phyloP scores from a whole-genome alignment of 2,888 invertebrate species.

The Chaetogeoica ovagalla region DNA sequence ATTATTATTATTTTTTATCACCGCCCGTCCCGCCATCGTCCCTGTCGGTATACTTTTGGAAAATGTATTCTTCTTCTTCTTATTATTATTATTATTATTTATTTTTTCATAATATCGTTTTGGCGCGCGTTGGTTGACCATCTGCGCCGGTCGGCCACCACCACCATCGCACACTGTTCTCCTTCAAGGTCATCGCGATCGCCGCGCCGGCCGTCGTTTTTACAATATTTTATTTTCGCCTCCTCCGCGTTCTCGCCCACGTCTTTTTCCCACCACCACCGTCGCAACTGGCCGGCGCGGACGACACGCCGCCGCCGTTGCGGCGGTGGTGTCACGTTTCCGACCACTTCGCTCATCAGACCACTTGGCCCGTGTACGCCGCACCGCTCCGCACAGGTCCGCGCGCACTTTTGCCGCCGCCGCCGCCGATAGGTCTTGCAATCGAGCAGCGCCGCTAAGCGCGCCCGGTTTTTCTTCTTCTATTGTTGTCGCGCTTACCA shows the following conservation, averaged over 20 bases:
- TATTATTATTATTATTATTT: background rate
- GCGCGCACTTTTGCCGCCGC: too few species aligned
- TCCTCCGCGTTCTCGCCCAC: slow-evolving; percentile 43
- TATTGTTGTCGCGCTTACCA: background rate
- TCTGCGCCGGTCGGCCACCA: slow-evolving; percentile 32
- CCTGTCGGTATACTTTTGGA: background rate
- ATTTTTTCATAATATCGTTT: background rate
- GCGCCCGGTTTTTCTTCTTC: background rate
- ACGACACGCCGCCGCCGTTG: slow-evolving; percentile 5
- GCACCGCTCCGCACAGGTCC: background rate
- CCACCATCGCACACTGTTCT: background rate
- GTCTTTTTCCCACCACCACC: slow-evolving; percentile 16
- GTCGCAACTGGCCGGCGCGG: slow-evolving; percentile 1
- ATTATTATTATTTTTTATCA: too few species aligned
- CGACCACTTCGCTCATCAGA: background rate
- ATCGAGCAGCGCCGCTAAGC: background rate
- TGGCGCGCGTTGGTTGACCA: slow-evolving; percentile 39
- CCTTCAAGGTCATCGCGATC: slow-evolving; percentile 27
- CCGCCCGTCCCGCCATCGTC: background rate
- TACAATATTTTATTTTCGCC: slow-evolving; percentile 34
- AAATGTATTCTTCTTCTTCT: background rate
- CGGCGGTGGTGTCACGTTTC: slow-evolving; percentile 51
- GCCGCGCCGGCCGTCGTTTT: slow-evolving; percentile 16
- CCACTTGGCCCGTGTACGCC: background rate
- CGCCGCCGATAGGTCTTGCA: too few species aligned